These are phyloP conservation scores for Megalurothrips usitatus DNA, from an alignment of 2,888 invertebrate species.

Conservation along the genomic window DNA sequence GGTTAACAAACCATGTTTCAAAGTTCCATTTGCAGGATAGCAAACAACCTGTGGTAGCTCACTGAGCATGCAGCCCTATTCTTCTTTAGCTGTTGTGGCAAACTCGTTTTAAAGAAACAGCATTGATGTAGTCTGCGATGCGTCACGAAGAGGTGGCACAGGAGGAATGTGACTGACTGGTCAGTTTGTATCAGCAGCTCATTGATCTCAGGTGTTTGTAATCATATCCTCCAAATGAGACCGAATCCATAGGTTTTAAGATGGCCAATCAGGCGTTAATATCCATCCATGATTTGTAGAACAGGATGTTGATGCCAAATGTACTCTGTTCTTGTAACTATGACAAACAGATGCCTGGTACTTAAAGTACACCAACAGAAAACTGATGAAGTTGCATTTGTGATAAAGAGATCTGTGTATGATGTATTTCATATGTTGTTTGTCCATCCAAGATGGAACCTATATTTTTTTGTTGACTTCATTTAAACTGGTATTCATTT, in stretches of 20 bases:
- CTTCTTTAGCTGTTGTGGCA: not conserved
- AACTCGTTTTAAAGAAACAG: not conserved
- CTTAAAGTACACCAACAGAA: not conserved
- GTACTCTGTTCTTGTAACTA: not conserved
- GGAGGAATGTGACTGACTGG: not conserved
- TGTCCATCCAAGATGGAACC: not conserved
- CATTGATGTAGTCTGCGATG: not conserved
- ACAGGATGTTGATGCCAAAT: not conserved
- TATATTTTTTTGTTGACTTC: constrained; percentile 2
- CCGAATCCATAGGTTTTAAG: not conserved
- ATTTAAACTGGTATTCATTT: not conserved
- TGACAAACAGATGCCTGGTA: not conserved
- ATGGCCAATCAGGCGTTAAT: not conserved
- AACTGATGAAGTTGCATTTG: not conserved
- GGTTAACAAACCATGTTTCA: not conserved
- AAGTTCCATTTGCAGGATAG: not conserved
- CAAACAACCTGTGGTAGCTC: not conserved
- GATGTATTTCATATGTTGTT: not conserved
- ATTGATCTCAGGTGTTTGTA: not conserved
- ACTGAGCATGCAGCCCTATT: not conserved
- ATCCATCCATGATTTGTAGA: not conserved
- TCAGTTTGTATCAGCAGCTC: not conserved
- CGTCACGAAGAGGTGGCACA: not conserved
- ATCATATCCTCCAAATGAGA: not conserved
- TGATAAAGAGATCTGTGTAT: constrained; percentile 12